Evolutionary conservation across 2,113 vertebrate species (phyloP), one percentile per base, ranked within the genome.

Genomic region (Nothoprocta pentlandii): DNA sequence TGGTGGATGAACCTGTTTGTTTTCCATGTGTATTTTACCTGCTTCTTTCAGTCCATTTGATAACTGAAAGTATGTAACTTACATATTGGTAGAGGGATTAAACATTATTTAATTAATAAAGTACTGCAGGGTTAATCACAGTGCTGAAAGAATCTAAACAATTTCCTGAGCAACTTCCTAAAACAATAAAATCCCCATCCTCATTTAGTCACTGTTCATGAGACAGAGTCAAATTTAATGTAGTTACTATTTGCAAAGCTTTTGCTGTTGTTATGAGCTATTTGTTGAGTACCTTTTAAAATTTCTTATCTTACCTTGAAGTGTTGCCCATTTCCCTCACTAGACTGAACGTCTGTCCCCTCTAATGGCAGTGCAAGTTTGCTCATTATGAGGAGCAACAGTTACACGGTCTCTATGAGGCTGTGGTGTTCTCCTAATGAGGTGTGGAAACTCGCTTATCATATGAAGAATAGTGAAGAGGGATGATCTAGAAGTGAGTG

Each of bases 131-230:
- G 68, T 4, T 36, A 87, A 75, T 23, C 46, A 19, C 4, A 58
- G 16, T 21, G 30, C 54, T 87, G 73, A 76, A 5, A 84, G 16
- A 17, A 71, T 61, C 17, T 62, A 59, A 69, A 80, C 51, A 34
- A 28, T 47, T 87, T 91, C 41, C 36, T 70, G 13, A 74, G 16
- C 66, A 84, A 22, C 1, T 2, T 80, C 54, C 16, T 89, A 75
- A 85, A 69, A 1, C 1, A 70, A 2, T 62, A 69, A 49, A 92
- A 82, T 84, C 23, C 32, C 5, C 6, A 59, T 16, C 12, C 4
- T 85, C 5, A 10, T 6, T 20, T 17, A 90, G 56, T 0, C 0
- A 10, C 22, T 62, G 8, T 62, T 71, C 10, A 10, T 23, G 42
- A 77, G 42, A 71, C 32, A 79, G 21, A 84, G 32, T 13, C 12